Base-by-base conservation (phyloP, 2,113 vertebrate species). In the Pantherophis guttatus region DNA sequence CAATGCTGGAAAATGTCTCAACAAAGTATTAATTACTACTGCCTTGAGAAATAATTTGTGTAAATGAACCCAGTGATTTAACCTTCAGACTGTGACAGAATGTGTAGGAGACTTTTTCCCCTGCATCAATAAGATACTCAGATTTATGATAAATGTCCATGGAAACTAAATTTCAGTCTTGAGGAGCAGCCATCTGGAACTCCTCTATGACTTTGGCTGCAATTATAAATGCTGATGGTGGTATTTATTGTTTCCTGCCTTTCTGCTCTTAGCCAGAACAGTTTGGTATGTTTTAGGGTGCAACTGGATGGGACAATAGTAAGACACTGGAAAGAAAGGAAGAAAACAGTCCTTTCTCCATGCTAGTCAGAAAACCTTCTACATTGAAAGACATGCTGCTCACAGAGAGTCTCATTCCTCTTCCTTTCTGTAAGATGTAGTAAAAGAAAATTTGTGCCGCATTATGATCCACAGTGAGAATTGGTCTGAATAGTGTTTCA, bases 1-100 rank as follows among this genome's bases (percentile, higher is more conserved):
- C 10, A 3, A 5, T 1, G 29, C 92, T 97, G 93, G 95, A 96
- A 97, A 96, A 94, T 81, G 88, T 58, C 92, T 96, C 94, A 93
- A 53, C 29, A 62, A 94, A 86, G 92, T 95, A 94, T 96, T 96
- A 94, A 93, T 88, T 6, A 0, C 44, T 92, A 0, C n/a, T 91
- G 88, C 62, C 96, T 97, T 94, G 86, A 95, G 93, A 96, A 96
- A 95, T 89, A 87, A 91, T 93, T 96, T 87, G 70, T 95, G 48
- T 92, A 95, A 97, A 92, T 94, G 85, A 95, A 95, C 19, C 55
- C 87, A 44, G 94, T 1, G 1, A 58, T 95, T 96, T 94, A 62
- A 86, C 62, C 44, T 70, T 54, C 65, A 93, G 65, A 93, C 39
- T 58, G 33, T 89, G 65, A 58, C 65, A 93, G 44, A 44, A 54